Evolutionary conservation across 2,888 invertebrate genomes (phyloP).

Genomic region (Trichogramma dendrolimi): DNA sequence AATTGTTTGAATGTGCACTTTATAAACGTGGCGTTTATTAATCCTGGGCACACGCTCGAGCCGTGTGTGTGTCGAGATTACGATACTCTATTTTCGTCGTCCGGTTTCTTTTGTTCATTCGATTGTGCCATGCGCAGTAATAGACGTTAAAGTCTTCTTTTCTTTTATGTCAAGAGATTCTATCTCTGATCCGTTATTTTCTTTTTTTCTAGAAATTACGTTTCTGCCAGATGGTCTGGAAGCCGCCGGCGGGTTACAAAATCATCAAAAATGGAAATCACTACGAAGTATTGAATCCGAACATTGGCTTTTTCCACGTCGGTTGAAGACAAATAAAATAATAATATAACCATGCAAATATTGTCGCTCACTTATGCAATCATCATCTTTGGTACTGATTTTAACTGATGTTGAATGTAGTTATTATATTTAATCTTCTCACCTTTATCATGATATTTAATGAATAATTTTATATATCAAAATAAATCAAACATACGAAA

Average conservation of each 20-base stretch:
- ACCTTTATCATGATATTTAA: background rate
- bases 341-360: too few species aligned
- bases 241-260: conserved; percentile 25
- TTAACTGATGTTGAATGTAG: background rate
- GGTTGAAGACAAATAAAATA: conserved; percentile 9
- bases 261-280: conserved; percentile 24
- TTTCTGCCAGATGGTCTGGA: conserved; percentile 26
- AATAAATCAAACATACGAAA: too few species aligned
- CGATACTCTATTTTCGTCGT: too few species aligned
- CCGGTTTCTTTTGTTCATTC: too few species aligned
- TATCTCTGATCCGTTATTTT: too few species aligned
- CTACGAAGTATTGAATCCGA: conserved; percentile 24
- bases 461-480: background rate
- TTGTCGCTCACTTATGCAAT: background rate
- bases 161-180: too few species aligned
- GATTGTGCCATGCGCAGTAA: too few species aligned
- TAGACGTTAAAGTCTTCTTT: too few species aligned
- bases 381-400: conserved; percentile 3
- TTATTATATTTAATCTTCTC: background rate
- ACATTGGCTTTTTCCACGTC: conserved; percentile 26
- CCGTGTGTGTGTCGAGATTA: too few species aligned
- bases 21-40: too few species aligned
- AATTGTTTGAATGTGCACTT: too few species aligned
- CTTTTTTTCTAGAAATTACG: conserved; percentile 25
- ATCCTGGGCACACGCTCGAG: too few species aligned